These are phyloP conservation scores for Cromileptes altivelis DNA, from an alignment of 2,113 vertebrate species.

Conservation along the genomic window DNA sequence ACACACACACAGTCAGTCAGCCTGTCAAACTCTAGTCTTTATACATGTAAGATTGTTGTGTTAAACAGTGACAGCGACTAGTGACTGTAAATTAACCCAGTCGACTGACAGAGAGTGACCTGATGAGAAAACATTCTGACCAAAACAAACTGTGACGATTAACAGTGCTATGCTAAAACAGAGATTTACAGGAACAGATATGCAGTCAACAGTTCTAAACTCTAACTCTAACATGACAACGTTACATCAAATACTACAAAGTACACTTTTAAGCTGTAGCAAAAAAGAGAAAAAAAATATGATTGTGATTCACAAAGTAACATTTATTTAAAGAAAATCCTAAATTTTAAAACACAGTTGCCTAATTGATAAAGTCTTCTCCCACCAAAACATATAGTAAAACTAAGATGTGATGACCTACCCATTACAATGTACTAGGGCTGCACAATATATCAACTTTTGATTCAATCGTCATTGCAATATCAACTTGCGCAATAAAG, in stretches of 20 bases:
- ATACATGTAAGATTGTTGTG: background rate
- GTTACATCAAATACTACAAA: background rate
- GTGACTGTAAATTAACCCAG: background rate
- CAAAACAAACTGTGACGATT: background rate
- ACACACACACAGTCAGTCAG: background rate
- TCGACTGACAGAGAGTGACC: background rate
- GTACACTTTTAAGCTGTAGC: background rate
- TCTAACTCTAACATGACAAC: background rate
- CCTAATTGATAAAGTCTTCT: background rate
- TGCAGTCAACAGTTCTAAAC: background rate
- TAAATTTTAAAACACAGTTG: background rate
- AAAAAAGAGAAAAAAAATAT: background rate
- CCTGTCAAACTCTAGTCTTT: background rate
- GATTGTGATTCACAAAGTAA: background rate
- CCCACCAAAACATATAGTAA: background rate
- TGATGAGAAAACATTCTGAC: background rate
- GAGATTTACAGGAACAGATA: conserved; percentile 18
- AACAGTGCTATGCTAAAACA: background rate
- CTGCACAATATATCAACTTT: no score
- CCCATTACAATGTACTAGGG: no score
- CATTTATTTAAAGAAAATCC: background rate
- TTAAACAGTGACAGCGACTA: background rate
- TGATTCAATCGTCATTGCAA: no score
- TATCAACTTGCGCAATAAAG: no score
- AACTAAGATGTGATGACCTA: background rate